Base-by-base conservation (phyloP, 2,888 invertebrate species). In the Exocentrus adspersus region DNA sequence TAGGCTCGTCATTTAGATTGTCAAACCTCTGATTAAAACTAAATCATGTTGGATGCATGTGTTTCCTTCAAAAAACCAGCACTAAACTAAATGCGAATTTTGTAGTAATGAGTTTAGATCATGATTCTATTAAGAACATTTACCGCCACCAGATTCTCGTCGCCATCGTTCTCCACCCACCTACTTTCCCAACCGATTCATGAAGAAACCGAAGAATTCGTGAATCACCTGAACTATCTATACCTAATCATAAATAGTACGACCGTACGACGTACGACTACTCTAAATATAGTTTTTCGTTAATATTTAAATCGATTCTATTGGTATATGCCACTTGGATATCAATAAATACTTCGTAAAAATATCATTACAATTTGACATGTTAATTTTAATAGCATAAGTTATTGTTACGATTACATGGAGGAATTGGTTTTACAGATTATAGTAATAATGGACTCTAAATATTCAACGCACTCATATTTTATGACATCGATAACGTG, bases 401-500 rank as follows among this genome's bases (percentile, higher is more conserved):
- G n/a, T 52, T 43, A 17, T 54, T 43, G 43, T 43, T 43, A 54
- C 43, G 28, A 54, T 28, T 43, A 43, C 24, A 28, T 43, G 54
- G 54, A 54, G 28, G 28, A 24, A 54, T 42, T 53, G 41, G 28
- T 54, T 54, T 54, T 54, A 54, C 43, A 43, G 48, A 28, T 37
- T 48, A 48, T n/a, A 30, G 9, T 54, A 43, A 43, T 54, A 54
- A 28, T 54, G 54, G 54, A 54, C 42, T 54, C 41, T 54, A 54
- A n/a, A 51, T 51, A 54, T 54, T 43, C 42, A 21, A 43, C 56
- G 50, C 45, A 57, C 41, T 58, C 53, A 20, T 61, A 51, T 56
- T 63, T 53, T 17, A 65, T 66, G 72, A 69, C 65, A 64, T 64
- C 60, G 60, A 64, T 51, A 53, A 60, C 56, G 32, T 64, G 53